These are phyloP conservation scores for Leptopilina syphax DNA, from an alignment of 2,888 invertebrate species.

Conservation along the genomic window DNA sequence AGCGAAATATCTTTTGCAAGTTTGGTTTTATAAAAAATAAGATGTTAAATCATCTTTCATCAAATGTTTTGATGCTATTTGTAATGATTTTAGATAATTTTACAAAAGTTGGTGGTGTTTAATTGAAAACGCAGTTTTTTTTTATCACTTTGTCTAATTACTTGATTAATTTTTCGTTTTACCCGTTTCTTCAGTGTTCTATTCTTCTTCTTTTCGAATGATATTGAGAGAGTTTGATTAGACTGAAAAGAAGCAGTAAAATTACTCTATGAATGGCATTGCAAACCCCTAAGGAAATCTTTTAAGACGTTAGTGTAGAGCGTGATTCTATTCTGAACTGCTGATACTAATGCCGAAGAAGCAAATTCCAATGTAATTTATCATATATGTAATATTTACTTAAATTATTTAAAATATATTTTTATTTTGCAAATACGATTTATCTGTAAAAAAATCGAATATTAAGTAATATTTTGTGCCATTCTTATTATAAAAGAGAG, in stretches of 20 bases:
- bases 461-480: not conserved
- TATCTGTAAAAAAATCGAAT: not conserved
- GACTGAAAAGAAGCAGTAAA: conserved; percentile 7
- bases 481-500: conserved; percentile 4
- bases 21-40: not conserved
- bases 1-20: not conserved
- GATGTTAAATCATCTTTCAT: not conserved
- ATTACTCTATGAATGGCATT: conserved; percentile 12
- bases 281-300: conserved; percentile 15
- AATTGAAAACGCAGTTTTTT: not conserved
- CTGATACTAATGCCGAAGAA: conserved; percentile 7
- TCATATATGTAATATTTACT: not conserved
- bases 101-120: not conserved
- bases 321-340: conserved; percentile 6
- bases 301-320: conserved; percentile 5
- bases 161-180: not conserved
- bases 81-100: not conserved
- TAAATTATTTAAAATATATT: too few relatives aligned
- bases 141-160: not conserved
- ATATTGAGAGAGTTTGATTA: conserved; percentile 11
- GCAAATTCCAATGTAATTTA: not conserved
- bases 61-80: too few relatives aligned
- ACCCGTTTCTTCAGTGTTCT: not conserved
- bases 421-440: too few relatives aligned
- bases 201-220: not conserved